phyloP scores from a whole-genome alignment of 2,797 vertebrate species.

The Muscicapa comitata region DNA sequence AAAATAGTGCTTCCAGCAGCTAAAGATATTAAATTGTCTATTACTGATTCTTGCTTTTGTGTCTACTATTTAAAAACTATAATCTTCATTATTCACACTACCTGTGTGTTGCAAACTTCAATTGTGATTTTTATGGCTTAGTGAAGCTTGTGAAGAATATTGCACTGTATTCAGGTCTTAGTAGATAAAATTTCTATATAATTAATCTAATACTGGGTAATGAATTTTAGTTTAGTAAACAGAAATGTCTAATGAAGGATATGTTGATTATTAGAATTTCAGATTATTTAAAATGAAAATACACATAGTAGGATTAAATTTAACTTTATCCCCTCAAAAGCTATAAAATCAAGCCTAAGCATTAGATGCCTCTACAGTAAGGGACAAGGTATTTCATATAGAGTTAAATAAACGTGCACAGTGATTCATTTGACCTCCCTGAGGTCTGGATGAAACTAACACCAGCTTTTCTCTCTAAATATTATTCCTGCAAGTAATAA shows the following conservation, averaged over 20 bases:
- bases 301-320: background rate
- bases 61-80: background rate
- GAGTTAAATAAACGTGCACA: background rate
- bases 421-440: background rate
- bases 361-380: background rate
- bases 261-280: background rate
- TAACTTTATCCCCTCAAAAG: background rate
- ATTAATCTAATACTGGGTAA: background rate
- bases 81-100: background rate
- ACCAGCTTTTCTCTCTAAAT: background rate
- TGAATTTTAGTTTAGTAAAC: background rate
- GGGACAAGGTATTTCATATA: background rate
- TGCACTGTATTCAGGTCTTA: background rate
- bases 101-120: background rate
- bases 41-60: background rate
- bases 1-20: background rate
- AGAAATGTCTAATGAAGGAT: background rate
- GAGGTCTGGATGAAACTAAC: background rate
- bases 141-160: background rate
- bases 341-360: background rate
- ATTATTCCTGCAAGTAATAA: background rate
- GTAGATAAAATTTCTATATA: background rate
- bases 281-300: background rate
- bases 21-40: background rate
- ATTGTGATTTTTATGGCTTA: fast-evolving